Evolutionary conservation across 2,888 invertebrate species (phyloP).

Genomic region (Tromatobia lineatoria): DNA sequence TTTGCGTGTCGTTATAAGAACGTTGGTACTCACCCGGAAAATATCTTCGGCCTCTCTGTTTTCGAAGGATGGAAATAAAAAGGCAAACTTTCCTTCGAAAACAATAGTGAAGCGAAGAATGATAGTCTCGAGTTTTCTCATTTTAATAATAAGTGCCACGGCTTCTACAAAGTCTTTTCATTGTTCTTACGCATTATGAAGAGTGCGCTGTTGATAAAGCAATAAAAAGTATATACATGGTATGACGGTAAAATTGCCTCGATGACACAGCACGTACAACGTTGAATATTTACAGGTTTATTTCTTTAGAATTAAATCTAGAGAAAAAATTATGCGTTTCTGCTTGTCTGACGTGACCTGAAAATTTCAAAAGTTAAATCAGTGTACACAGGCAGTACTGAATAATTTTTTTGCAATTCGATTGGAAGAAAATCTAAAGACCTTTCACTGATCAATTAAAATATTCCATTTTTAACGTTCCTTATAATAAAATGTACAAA

Average conservation of each 20-base stretch:
- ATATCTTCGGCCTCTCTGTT: slow-evolving; percentile 23
- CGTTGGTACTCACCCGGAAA: slow-evolving; percentile 26
- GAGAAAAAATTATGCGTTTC: not conserved
- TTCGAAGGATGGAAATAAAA: slow-evolving; percentile 44
- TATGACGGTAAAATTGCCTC: slow-evolving; percentile 13
- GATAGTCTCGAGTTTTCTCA: slow-evolving; percentile 64
- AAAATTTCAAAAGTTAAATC: too few species aligned
- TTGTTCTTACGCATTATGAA: slow-evolving; percentile 17
- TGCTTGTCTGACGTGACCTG: too few species aligned
- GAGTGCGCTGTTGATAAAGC: slow-evolving; percentile 35
- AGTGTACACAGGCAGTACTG: too few species aligned
- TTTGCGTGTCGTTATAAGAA: slow-evolving; percentile 48
- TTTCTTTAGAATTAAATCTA: not conserved
- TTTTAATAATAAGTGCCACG: slow-evolving; percentile 48
- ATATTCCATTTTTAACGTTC: not conserved
- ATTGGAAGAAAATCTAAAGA: too few species aligned
- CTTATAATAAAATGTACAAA: not conserved
- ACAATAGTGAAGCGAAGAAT: slow-evolving; percentile 47
- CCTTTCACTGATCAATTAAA: too few species aligned
- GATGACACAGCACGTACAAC: not conserved
- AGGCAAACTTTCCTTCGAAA: slow-evolving; percentile 52
- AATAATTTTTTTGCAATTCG: too few species aligned
- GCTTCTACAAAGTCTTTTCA: slow-evolving; percentile 29
- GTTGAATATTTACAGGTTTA: not conserved
- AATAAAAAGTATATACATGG: slow-evolving; percentile 12